Percentiles rank a stretch among this genome's conserved stretches.
Evolutionary conservation across 2,888 invertebrate species (phyloP).

Genomic region (Tipula unca): DNA sequence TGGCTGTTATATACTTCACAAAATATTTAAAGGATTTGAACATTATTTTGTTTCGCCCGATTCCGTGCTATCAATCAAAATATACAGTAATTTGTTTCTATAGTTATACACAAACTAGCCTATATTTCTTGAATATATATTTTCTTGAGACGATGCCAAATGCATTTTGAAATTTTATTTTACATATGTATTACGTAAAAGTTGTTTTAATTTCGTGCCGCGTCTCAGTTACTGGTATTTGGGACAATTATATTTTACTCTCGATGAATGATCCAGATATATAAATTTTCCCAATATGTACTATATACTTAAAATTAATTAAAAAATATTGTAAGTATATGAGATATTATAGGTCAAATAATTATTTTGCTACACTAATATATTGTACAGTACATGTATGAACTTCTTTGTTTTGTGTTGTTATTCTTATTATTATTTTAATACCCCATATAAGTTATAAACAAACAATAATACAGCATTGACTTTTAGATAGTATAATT

Average conservation of each 20-base stretch:
- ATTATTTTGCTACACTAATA: neutral
- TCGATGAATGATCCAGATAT: neutral
- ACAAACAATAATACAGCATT: neutral
- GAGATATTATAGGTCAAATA: slow-evolving; percentile 3
- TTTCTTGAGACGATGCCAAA: neutral
- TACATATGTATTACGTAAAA: neutral
- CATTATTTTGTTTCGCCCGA: neutral
- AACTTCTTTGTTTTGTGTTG: neutral
- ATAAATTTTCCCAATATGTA: neutral
- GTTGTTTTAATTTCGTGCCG: neutral
- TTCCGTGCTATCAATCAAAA: neutral
- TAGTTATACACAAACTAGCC: neutral
- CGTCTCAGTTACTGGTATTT: neutral
- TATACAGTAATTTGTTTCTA: neutral
- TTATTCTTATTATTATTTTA: neutral
- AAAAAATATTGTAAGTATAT: neutral
- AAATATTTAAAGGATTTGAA: neutral
- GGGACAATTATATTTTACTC: neutral
- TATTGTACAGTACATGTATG: neutral
- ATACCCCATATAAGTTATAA: neutral
- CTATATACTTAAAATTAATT: neutral
- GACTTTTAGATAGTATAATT: too few species aligned
- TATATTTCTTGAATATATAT: neutral
- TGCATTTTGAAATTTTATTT: neutral
- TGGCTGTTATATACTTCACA: neutral